These are phyloP conservation scores for Phylloscopus trochiloides DNA, from an alignment of 2,113 vertebrate species.

Conservation along the genomic window DNA sequence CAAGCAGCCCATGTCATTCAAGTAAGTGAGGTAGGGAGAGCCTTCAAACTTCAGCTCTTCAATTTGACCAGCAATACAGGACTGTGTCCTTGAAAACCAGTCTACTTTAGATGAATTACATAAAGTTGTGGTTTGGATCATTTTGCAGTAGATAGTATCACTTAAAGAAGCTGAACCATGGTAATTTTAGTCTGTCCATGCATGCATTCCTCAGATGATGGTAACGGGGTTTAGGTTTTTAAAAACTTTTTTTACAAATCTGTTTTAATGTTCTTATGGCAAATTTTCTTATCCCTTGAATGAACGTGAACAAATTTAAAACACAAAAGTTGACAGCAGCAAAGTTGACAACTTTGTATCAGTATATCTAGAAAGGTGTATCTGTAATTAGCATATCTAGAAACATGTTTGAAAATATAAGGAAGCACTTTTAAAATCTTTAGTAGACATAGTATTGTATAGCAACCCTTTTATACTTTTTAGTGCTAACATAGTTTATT, in stretches of 20 bases:
- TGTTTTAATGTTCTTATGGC: neutral
- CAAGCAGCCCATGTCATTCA: neutral
- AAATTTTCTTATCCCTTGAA: neutral
- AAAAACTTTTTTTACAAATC: neutral
- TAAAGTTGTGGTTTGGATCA: neutral
- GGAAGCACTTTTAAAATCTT: neutral
- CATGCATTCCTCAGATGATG: neutral
- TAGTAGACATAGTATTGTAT: neutral
- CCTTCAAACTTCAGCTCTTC: neutral
- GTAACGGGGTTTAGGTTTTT: neutral
- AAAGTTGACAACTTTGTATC: neutral
- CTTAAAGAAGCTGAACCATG: neutral
- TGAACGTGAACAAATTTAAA: neutral
- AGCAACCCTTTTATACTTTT: neutral
- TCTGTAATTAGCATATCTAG: neutral
- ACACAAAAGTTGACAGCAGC: neutral
- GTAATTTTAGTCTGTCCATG: neutral
- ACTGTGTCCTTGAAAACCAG: neutral
- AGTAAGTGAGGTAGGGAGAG: neutral
- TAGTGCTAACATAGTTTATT: neutral
- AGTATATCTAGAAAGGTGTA: neutral
- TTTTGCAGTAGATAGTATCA: neutral
- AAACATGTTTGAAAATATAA: neutral
- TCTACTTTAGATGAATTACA: neutral
- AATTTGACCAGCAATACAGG: neutral